phyloP scores from a whole-genome alignment of 1,140 invertebrate genomes.

The Drosophila pallidifrons region DNA sequence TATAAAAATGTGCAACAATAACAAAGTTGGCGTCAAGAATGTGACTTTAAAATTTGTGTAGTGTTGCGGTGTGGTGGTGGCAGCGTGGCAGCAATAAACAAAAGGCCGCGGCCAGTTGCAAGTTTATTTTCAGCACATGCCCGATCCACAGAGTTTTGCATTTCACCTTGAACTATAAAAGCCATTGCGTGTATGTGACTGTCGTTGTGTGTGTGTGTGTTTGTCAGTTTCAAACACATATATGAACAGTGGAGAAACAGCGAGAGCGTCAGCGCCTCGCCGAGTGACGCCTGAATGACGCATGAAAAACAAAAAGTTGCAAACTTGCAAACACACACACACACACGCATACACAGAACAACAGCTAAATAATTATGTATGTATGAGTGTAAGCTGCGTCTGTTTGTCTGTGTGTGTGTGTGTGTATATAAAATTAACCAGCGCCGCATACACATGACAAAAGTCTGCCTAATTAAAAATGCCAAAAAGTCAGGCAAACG shows the following conservation, averaged over 20 bases:
- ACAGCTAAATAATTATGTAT: constrained; percentile 16
- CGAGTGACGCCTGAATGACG: constrained; percentile 64
- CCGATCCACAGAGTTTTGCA: constrained; percentile 59
- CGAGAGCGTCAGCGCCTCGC: constrained; percentile 31
- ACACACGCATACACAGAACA: constrained; percentile 9
- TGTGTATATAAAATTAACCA: constrained; percentile 45
- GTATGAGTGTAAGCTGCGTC: constrained; percentile 8
- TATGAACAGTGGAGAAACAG: constrained; percentile 10
- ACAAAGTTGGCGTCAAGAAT: constrained; percentile 18
- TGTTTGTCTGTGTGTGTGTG: neutral
- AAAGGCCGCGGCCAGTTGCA: constrained; percentile 43
- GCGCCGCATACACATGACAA: constrained; percentile 43
- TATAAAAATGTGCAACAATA: constrained; percentile 18
- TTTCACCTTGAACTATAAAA: constrained; percentile 82
- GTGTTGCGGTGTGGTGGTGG: constrained; percentile 10
- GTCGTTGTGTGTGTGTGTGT: neutral
- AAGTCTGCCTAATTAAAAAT: constrained; percentile 78
- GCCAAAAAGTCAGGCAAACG: constrained; percentile 69
- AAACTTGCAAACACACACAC: constrained; percentile 34
- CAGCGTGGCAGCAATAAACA: constrained; percentile 32
- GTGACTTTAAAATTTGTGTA: constrained; percentile 43
- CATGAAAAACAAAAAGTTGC: constrained; percentile 65
- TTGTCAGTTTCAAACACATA: constrained; percentile 29
- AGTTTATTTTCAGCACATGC: constrained; percentile 56
- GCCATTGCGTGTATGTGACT: constrained; percentile 12